Conservation (phyloP, 2,113 vertebrate genomes). For the Thamnaconus septentrionalis region DNA sequence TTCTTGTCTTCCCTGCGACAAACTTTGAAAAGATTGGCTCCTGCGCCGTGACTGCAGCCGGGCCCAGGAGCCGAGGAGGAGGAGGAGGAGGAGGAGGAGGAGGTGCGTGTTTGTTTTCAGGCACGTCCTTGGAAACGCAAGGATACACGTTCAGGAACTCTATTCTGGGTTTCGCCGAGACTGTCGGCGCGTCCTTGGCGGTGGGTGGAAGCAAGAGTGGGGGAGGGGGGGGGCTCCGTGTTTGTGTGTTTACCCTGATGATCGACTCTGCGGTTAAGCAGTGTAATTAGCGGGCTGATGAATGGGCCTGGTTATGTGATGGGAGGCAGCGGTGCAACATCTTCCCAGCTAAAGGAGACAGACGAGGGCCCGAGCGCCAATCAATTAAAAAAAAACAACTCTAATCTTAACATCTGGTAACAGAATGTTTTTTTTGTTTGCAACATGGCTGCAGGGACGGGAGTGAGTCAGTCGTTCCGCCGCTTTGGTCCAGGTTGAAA, state of each 20-base stretch:
- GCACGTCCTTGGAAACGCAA: slow-evolving; percentile 6
- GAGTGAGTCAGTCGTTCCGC: background rate
- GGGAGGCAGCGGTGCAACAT: slow-evolving; percentile 45
- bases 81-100: too few species aligned
- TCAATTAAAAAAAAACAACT: slow-evolving; percentile 21
- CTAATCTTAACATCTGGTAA: slow-evolving; percentile 4
- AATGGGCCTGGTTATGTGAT: slow-evolving; percentile 48
- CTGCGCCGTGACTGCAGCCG: too few species aligned
- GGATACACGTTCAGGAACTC: slow-evolving; percentile 16
- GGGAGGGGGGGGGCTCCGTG: slow-evolving; percentile 39
- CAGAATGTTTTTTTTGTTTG: background rate
- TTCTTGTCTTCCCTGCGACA: too few species aligned
- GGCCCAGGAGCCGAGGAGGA: too few species aligned
- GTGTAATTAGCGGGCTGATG: slow-evolving; percentile 66
- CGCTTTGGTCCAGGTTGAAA: slow-evolving; percentile 4
- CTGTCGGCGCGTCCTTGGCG: slow-evolving; percentile 42
- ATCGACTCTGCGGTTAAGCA: slow-evolving; percentile 62
- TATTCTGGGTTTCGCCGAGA: slow-evolving; percentile 25
- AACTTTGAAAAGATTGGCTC: too few species aligned
- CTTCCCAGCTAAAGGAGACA: slow-evolving; percentile 34
- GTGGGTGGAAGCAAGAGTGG: slow-evolving; percentile 24
- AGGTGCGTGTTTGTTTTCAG: slow-evolving; percentile 2
- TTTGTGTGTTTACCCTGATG: slow-evolving; percentile 62
- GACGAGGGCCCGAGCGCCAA: background rate
- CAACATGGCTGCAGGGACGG: background rate